These are phyloP conservation scores for Botia kubotai DNA, from an alignment of 2,797 vertebrate genomes.

Conservation along the genomic window DNA sequence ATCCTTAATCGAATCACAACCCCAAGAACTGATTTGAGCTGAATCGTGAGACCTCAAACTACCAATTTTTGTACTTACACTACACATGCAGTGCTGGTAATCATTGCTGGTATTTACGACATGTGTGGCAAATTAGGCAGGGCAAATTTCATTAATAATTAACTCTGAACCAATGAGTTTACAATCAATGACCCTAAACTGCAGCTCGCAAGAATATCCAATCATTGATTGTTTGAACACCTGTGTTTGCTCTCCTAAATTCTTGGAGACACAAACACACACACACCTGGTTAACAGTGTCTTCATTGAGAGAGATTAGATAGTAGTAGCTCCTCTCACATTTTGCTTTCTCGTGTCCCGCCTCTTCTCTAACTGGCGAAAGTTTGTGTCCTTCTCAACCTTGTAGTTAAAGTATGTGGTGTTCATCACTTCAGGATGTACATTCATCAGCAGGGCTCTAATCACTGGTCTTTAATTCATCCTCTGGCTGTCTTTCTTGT, in stretches of 20 bases:
- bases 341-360: neutral
- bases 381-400: conserved; percentile 46
- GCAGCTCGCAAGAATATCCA: conserved; percentile 11
- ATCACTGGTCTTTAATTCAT: conserved; percentile 22
- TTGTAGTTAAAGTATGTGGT: conserved; percentile 33
- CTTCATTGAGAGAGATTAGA: neutral
- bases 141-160: conserved; percentile 28
- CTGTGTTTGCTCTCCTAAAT: conserved; percentile 39
- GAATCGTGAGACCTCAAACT: too few species aligned
- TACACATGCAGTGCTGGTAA: too few species aligned
- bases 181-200: conserved; percentile 3
- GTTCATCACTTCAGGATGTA: conserved; percentile 48
- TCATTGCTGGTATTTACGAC: too few species aligned
- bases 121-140: conserved; percentile 4
- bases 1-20: too few species aligned
- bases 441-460: conserved; percentile 9
- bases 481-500: conserved; percentile 40
- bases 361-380: conserved; percentile 32
- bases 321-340: neutral
- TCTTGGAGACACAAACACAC: neutral
- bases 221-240: conserved; percentile 31
- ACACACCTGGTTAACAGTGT: neutral
- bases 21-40: too few species aligned
- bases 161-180: conserved; percentile 34
- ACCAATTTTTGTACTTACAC: too few species aligned